These are phyloP conservation scores for Numenius phaeopus DNA, from an alignment of 2,797 vertebrate species.

Conservation along the genomic window DNA sequence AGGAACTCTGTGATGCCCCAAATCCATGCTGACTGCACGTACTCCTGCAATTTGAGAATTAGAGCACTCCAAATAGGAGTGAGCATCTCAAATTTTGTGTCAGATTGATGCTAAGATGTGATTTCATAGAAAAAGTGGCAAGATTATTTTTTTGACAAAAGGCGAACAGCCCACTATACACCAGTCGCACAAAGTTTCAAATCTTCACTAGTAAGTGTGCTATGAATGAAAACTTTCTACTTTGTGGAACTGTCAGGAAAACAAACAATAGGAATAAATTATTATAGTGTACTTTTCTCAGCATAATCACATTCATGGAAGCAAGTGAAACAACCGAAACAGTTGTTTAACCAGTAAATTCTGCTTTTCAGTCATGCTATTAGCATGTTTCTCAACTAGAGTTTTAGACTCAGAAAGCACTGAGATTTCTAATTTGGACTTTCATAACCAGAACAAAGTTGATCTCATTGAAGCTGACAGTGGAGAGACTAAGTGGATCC, in stretches of 20 bases:
- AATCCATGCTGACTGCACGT: neutral
- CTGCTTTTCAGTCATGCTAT: neutral
- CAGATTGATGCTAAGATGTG: neutral
- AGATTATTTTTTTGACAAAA: conserved; percentile 12
- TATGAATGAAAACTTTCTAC: neutral
- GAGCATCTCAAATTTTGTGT: neutral
- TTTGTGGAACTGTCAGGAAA: neutral
- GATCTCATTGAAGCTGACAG: neutral
- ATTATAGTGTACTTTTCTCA: neutral
- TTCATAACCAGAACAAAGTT: neutral
- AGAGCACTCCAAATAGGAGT: neutral
- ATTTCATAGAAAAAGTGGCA: neutral
- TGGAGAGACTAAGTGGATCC: neutral
- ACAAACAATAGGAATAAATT: neutral
- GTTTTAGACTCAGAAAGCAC: neutral
- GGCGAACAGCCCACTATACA: fast-evolving
- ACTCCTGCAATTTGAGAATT: neutral
- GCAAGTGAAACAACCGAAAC: neutral
- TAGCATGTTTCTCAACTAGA: neutral
- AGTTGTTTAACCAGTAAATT: neutral
- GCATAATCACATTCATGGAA: neutral
- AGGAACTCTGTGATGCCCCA: neutral
- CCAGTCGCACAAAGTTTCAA: neutral
- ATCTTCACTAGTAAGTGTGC: neutral
- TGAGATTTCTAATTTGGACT: neutral